Evolutionary conservation across 30 jellyfish, hydroid and myxozoan genomes (phyloP).

Genomic region (Hydractinia symbiolongicarpus): DNA sequence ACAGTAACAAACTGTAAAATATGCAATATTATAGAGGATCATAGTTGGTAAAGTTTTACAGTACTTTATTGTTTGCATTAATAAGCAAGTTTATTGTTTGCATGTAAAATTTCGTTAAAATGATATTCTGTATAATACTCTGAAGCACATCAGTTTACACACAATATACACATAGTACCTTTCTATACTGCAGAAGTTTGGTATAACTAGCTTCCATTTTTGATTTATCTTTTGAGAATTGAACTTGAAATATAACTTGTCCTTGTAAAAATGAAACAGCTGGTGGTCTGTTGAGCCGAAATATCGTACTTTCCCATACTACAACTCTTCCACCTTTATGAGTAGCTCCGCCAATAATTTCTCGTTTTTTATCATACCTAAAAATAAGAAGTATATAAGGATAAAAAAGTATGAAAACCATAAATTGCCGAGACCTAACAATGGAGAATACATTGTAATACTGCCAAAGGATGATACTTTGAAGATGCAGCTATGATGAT

Average conservation of each 20-base stretch:
- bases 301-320: conserved; percentile 72
- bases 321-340: conserved; percentile 87
- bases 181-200: conserved; percentile 44
- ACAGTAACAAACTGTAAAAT: no score
- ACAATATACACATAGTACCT: neutral
- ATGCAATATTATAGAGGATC: no score
- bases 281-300: conserved; percentile 86
- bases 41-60: no score
- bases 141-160: no score
- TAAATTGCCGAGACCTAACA: no score
- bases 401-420: no score
- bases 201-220: conserved; percentile 60
- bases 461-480: neutral
- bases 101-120: no score
- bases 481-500: neutral
- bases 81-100: no score
- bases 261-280: conserved; percentile 70
- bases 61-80: no score
- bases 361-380: conserved; percentile 69
- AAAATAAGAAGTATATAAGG: neutral
- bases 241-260: conserved; percentile 64
- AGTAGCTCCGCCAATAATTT: conserved; percentile 74
- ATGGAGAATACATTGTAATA: neutral
- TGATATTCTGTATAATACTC: no score
- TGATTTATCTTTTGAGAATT: conserved; percentile 42